phyloP scores from a whole-genome alignment of 2,113 vertebrate species.

The Anguilla japonica region DNA sequence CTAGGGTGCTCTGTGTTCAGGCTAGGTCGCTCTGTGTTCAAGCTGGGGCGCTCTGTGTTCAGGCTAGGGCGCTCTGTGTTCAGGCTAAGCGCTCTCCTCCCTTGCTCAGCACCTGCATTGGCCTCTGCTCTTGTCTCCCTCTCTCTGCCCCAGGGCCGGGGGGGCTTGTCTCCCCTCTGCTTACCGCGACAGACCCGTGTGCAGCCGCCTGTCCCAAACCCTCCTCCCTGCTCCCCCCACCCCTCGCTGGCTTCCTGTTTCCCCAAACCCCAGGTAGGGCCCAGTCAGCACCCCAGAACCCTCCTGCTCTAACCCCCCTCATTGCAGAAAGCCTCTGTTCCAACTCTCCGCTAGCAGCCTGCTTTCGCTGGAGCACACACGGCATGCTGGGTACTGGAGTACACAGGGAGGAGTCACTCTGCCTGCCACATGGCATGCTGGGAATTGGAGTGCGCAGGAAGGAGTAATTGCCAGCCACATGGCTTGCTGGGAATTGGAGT shows the following conservation, averaged over 20 bases:
- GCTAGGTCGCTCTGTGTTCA: not conserved
- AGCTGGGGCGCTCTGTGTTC: no score
- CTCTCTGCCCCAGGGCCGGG: constrained; percentile 9
- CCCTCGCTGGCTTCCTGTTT: constrained; percentile 14
- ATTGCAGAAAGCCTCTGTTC: not conserved
- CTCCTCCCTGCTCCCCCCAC: constrained; percentile 2
- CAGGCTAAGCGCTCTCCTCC: not conserved
- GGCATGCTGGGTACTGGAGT: not conserved
- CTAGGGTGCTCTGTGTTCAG: not conserved
- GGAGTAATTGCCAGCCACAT: no score
- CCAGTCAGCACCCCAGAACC: not conserved
- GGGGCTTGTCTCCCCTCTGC: constrained; percentile 9
- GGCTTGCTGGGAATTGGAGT: not conserved
- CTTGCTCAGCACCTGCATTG: constrained; percentile 11
- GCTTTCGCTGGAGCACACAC: no score
- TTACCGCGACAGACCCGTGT: not conserved
- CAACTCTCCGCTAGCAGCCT: not conserved
- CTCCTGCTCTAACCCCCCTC: not conserved
- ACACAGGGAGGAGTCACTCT: not conserved
- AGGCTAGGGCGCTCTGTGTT: not conserved
- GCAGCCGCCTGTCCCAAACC: constrained; percentile 10
- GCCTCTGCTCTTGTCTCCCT: not conserved
- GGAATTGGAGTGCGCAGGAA: no score
- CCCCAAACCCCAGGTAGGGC: constrained; percentile 23
- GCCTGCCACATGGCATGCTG: not conserved